Base-by-base conservation (phyloP, 2,113 vertebrate species). In the Telmatochromis sp. region DNA sequence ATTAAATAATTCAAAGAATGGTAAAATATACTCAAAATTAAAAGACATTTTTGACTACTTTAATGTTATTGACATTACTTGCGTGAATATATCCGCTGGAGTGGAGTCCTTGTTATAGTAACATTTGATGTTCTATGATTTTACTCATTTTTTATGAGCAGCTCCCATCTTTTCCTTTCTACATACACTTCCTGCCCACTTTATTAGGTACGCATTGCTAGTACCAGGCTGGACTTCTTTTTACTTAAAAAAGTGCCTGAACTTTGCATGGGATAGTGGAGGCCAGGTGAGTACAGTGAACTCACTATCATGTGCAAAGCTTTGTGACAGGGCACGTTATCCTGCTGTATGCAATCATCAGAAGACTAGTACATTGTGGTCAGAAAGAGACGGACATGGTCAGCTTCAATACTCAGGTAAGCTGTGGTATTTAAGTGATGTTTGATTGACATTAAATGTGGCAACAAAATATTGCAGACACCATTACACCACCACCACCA, bases 371-470 rank as follows among this genome's bases (percentile, higher is more conserved):
- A 40, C 60, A 65, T 35, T 65, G 31, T 63, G 31, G 58, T 63
- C 17, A 35, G 9, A 63, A 0, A 35, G 17, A 35, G 60, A 65
- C 0, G 17, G 10, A 65, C 3, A 65, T 13, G 33, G 33, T 65
- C 60, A 65, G 33, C 33, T 37, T 37, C 33, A 13, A 37, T 37
- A 37, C 60, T 37, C 60, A 65, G 33, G 60, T 37, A 65, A 37
- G 33, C 33, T 65, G 19, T 65, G 3, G 19, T 21, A 65, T 37
- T 37, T 65, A 65, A 71, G 15, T 23, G 65, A 71, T 71, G n/a
- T 23, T 71, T 42, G 37, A 0, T 9, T 71, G 35, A 23, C n/a
- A 71, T 23, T 71, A 9, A 13, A 0, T 2, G 60, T 23, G n/a
- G 3, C 7, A 71, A 71, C n/a, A 71, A 71, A 71, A 71, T 71